phyloP scores from a whole-genome alignment of 2,113 vertebrate genomes.

The Myiagra hebetior region DNA sequence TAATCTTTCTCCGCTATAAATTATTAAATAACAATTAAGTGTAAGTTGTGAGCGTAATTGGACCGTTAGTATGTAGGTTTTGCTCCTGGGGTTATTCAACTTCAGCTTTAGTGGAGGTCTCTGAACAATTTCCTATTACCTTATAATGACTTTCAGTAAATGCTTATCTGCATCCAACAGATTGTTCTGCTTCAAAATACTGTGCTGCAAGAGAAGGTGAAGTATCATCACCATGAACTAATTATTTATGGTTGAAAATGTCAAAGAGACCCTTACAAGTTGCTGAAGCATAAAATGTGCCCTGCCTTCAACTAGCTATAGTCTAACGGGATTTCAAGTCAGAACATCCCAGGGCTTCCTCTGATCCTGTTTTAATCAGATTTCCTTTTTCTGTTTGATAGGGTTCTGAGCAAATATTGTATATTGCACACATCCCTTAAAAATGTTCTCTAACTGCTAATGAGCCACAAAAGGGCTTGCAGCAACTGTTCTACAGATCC shows the following conservation, averaged over 20 bases:
- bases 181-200: constrained; percentile 9
- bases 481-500: not conserved
- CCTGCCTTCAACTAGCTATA: not conserved
- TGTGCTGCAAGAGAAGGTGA: not conserved
- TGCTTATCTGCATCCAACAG: constrained; percentile 57
- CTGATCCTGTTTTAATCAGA: not conserved
- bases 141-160: constrained; percentile 26
- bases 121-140: constrained; percentile 25
- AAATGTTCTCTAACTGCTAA: not conserved
- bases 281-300: constrained; percentile 48
- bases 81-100: not conserved
- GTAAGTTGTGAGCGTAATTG: not conserved
- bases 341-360: not conserved
- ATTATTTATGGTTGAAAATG: constrained; percentile 35
- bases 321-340: constrained; percentile 17
- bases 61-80: not conserved
- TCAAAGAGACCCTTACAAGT: constrained; percentile 1
- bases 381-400: not conserved
- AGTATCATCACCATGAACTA: not conserved
- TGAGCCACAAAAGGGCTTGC: not conserved
- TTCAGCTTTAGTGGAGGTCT: not conserved
- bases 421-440: not conserved
- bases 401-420: not conserved
- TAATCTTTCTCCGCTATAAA: not conserved
- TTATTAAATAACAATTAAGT: constrained; percentile 23